Percentiles rank a stretch among this genome's conserved stretches.
Conservation (phyloP, 2,797 vertebrate species). For the Echeneis naucrates region DNA sequence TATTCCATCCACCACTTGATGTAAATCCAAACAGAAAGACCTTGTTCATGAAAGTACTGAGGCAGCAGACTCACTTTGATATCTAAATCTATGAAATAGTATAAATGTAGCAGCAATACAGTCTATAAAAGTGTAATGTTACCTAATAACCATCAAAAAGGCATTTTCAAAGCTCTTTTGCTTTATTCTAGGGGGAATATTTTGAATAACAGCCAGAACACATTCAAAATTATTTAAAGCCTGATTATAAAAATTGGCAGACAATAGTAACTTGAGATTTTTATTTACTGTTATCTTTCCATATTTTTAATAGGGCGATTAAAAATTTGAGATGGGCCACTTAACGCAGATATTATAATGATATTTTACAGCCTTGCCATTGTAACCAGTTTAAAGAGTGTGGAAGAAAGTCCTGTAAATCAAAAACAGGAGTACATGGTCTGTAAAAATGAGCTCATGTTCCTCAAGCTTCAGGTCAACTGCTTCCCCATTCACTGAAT, state of each 20-base stretch:
- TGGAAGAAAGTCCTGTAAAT: neutral
- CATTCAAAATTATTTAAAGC: neutral
- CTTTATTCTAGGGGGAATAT: neutral
- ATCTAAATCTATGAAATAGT: neutral
- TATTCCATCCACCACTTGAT: neutral
- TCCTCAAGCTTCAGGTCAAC: slow-evolving; percentile 55
- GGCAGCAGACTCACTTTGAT: neutral
- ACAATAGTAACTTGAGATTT: neutral
- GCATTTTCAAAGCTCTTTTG: neutral
- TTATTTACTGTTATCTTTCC: slow-evolving; percentile 6
- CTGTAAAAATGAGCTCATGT: slow-evolving; percentile 20
- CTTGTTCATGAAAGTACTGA: neutral
- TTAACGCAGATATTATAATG: slow-evolving; percentile 11
- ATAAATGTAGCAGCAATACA: neutral
- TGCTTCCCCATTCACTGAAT: slow-evolving; percentile 43
- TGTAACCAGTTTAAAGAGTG: slow-evolving; percentile 7
- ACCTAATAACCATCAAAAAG: neutral
- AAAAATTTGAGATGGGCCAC: neutral
- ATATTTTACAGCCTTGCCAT: slow-evolving; percentile 9
- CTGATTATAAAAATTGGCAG: neutral
- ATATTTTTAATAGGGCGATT: slow-evolving; percentile 15
- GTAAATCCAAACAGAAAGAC: neutral
- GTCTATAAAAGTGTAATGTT: neutral
- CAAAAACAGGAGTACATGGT: neutral
- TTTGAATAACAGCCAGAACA: neutral